Evolutionary conservation across 2,888 invertebrate genomes (phyloP).

Genomic region (Lepidochitona cinerea): DNA sequence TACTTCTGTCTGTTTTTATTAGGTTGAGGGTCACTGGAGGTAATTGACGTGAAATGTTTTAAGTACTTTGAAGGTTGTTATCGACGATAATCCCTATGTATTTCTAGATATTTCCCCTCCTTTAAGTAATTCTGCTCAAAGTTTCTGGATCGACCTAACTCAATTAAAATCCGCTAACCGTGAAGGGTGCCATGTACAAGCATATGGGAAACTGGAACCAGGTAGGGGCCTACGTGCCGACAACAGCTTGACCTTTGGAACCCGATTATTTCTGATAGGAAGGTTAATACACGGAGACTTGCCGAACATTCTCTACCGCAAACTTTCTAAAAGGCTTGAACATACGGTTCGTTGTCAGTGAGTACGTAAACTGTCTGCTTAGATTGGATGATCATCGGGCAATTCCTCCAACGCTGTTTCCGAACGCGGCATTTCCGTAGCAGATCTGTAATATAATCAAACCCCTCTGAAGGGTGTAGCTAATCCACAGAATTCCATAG

Average conservation of each 20-base stretch:
- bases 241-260: slow-evolving; percentile 13
- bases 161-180: no score
- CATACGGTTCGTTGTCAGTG: slow-evolving; percentile 40
- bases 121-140: slow-evolving; percentile 38
- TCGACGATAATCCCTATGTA: no score
- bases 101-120: no score
- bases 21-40: no score
- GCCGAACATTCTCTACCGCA: slow-evolving; percentile 36
- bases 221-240: slow-evolving; percentile 18
- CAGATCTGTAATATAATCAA: slow-evolving; percentile 38
- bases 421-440: slow-evolving; percentile 46
- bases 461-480: slow-evolving; percentile 39
- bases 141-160: no score
- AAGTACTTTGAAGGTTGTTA: no score
- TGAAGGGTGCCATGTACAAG: slow-evolving; percentile 14
- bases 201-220: slow-evolving; percentile 22
- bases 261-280: slow-evolving; percentile 31
- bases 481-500: slow-evolving; percentile 34
- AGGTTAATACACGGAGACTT: slow-evolving; percentile 34
- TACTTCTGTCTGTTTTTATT: no score
- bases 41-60: no score
- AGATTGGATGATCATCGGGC: slow-evolving; percentile 41
- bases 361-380: slow-evolving; percentile 24
- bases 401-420: slow-evolving; percentile 43
- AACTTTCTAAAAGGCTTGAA: slow-evolving; percentile 36